These are phyloP conservation scores for Periphyllus acericola DNA, from an alignment of 2,888 invertebrate genomes.

Conservation along the genomic window DNA sequence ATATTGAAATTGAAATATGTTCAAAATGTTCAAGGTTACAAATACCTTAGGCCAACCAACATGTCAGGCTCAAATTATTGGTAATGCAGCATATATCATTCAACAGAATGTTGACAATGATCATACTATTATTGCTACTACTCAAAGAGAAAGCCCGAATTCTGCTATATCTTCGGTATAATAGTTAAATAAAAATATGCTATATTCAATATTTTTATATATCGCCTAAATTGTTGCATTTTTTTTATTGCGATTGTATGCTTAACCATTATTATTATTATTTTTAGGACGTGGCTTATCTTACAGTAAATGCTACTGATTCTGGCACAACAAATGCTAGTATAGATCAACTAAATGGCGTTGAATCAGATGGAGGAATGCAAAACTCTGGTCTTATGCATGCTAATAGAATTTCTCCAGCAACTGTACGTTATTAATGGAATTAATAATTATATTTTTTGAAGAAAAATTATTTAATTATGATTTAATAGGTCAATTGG, in stretches of 20 bases:
- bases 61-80: slow-evolving; percentile 64
- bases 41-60: slow-evolving; percentile 65
- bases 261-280: background rate
- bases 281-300: slow-evolving; percentile 65
- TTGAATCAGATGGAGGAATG: slow-evolving; percentile 64
- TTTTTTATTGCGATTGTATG: background rate
- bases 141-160: slow-evolving; percentile 59
- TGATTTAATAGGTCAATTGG: slow-evolving; percentile 82
- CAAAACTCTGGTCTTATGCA: slow-evolving; percentile 68
- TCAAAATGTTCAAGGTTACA: slow-evolving; percentile 65
- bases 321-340: slow-evolving; percentile 51
- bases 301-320: slow-evolving; percentile 62
- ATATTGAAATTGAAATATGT: slow-evolving; percentile 11
- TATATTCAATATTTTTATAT: background rate
- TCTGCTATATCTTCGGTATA: slow-evolving; percentile 57
- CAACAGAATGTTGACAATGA: slow-evolving; percentile 76
- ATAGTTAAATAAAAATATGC: slow-evolving; percentile 42
- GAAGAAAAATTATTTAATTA: slow-evolving; percentile 13
- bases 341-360: slow-evolving; percentile 67
- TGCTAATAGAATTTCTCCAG: slow-evolving; percentile 86
- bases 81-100: slow-evolving; percentile 74
- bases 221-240: background rate
- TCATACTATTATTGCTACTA: slow-evolving; percentile 69
- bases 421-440: slow-evolving; percentile 79
- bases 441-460: background rate